Base-by-base conservation (phyloP, 1,140 invertebrate species). In the Papilio glaucus region DNA sequence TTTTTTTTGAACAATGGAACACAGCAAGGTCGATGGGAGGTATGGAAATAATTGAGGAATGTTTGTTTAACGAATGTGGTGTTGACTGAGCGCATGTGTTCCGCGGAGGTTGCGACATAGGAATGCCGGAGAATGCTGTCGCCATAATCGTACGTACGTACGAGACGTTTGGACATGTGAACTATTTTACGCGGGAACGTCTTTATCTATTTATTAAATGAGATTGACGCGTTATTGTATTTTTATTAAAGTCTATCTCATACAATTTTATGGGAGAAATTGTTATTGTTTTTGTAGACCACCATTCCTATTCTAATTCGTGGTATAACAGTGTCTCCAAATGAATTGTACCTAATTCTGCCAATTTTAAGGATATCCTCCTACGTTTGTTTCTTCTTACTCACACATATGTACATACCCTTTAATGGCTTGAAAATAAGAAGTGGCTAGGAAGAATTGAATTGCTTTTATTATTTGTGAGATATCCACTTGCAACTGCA, bases 1-100 rank as follows among this genome's bases (percentile, higher is more conserved):
- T 77, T 77, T 73, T 67, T 77, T 63, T 71, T 71, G 73, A 72
- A 76, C 74, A 76, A 74, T 78, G 74, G 76, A 62, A 62, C 13
- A 65, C 62, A 6, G 57, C 74, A 76, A 80, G 76, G 74, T 68
- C 72, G 74, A 41, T 69, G 26, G 38, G 37, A 33, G 13, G 38
- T 73, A 62, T 61, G 65, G 61, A 65, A 53, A 71, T 71, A 63
- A 63, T 63, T 39, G 61, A 18, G 37, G 62, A 65, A 39, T 65
- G 62, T 65, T 65, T 65, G 62, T 65, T 65, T 65, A 65, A 65
- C 62, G 62, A 62, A 49, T 49, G 60, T 24, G 45, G 21, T 62
- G 67, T 68, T 73, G 49, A 68, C 37, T 73, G 29, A 39, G 24
- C 72, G 72, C 72, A 73, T 73, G 63, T 65, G 49, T 37, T 73